Conservation (phyloP, 2,888 invertebrate species). For the Leptopterna dolabrata region DNA sequence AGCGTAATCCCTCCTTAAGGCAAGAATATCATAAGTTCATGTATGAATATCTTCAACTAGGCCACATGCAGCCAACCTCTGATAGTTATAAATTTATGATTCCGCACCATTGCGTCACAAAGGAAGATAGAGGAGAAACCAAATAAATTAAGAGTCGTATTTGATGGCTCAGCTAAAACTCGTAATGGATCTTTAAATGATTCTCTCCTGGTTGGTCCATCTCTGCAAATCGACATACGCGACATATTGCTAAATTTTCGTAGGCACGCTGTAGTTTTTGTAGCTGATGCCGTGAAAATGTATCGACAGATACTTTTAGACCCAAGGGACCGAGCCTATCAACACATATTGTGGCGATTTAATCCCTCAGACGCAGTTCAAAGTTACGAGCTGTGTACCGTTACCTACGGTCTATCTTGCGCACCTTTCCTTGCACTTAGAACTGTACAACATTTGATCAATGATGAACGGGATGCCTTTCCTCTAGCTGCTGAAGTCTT, state of each 20-base stretch:
- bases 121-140: neutral
- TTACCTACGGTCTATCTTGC: too few species aligned
- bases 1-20: neutral
- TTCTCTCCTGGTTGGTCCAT: neutral
- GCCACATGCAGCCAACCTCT: slow-evolving; percentile 3
- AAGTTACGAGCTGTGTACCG: neutral
- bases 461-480: neutral
- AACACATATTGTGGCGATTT: slow-evolving; percentile 5
- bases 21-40: slow-evolving; percentile 30
- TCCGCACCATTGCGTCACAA: neutral
- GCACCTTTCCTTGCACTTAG: too few species aligned
- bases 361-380: neutral
- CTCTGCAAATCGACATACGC: slow-evolving; percentile 20
- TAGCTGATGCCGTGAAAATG: slow-evolving; percentile 29
- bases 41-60: neutral
- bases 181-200: slow-evolving; percentile 49
- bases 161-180: too few species aligned
- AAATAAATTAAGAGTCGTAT: slow-evolving; percentile 29
- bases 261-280: too few species aligned
- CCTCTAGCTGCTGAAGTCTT: neutral
- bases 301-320: slow-evolving; percentile 12
- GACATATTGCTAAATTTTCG: too few species aligned
- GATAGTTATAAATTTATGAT: neutral
- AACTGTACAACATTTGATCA: neutral
- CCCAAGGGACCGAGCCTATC: neutral